Evolutionary conservation across 1,140 invertebrate genomes (phyloP), one percentile per base, ranked within the genome.

Genomic region (Aphaenogaster ashmeadi): DNA sequence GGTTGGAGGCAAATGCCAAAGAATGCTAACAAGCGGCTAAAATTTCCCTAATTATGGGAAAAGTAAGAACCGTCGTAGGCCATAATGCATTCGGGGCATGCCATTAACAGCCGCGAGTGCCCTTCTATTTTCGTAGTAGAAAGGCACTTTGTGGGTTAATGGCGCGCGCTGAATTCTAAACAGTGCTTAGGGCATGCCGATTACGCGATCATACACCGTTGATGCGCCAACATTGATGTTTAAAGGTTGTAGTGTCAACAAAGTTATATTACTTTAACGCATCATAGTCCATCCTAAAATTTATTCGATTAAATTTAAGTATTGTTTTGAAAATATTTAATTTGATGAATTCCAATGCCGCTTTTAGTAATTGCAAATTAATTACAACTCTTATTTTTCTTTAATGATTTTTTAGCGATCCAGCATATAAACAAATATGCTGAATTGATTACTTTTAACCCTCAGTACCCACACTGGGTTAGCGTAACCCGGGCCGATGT

Each of bases 111-210:
- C 56, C 8, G 15, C 33, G 56, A 74, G 18, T 62, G 54, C 44
- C 13, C 69, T 75, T 84, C 54, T 75, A 50, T 84, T 84, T 75
- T 60, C 11, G 9, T 75, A 56, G 64, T 81, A 75, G 56, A 75
- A 84, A 84, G 69, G n/a, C 41, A 75, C 41, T 84, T 84, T 84
- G 41, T 84, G 69, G 54, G 41, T 84, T 84, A 84, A 84, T 60
- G 54, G 27, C 54, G 80, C 41, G 69, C 41, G n/a, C n/a, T 84
- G 54, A 75, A 84, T 84, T 84, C 41, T 84, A 74, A 84, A 74
- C 27, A 74, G 54, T 54, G 36, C 54, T 84, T 84, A 71, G 64
- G 36, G 64, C 36, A 69, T 69, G 11, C 9, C 18, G 47, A 69
- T 80, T 80, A 72, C 47, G 66, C 38, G 67, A 83, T 83, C 67